A percentile compares a stretch with the other conserved stretches of the same genome.
These are phyloP conservation scores for Smutsia gigantea DNA, from an alignment of 2,797 vertebrate genomes.

Conservation along the genomic window DNA sequence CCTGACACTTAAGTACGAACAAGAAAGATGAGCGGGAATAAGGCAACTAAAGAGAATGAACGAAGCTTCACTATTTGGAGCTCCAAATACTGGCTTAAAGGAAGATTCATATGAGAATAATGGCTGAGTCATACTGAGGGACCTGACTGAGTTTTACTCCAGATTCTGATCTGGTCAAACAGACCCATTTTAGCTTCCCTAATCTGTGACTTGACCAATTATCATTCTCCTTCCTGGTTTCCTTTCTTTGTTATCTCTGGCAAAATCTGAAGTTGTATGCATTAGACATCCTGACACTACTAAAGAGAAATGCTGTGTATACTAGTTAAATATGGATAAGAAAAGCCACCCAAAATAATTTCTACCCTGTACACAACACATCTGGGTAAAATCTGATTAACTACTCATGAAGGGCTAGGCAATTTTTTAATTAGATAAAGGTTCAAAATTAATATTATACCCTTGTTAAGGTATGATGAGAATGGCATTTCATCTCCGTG, in stretches of 20 bases:
- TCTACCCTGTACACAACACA: neutral
- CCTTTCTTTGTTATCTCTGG: neutral
- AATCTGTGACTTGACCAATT: neutral
- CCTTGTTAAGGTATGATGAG: neutral
- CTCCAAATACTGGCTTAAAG: neutral
- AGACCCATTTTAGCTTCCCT: neutral
- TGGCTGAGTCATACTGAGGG: neutral
- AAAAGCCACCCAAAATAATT: neutral
- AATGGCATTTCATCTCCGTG: neutral
- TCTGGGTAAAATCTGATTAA: neutral
- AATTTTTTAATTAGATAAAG: neutral
- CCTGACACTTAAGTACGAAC: neutral
- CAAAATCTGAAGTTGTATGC: neutral
- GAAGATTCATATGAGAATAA: neutral
- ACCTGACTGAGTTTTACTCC: neutral
- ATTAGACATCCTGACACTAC: neutral
- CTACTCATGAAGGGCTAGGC: neutral
- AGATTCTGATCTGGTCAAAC: neutral
- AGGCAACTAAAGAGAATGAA: neutral
- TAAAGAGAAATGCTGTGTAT: neutral
- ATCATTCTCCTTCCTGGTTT: neutral
- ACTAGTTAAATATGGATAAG: neutral
- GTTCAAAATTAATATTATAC: neutral
- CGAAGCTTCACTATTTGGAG: neutral
- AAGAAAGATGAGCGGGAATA: neutral